Evolutionary conservation across 1,140 invertebrate genomes (phyloP), one percentile per base, ranked within the genome.

Genomic region (Piezodorus guildinii): DNA sequence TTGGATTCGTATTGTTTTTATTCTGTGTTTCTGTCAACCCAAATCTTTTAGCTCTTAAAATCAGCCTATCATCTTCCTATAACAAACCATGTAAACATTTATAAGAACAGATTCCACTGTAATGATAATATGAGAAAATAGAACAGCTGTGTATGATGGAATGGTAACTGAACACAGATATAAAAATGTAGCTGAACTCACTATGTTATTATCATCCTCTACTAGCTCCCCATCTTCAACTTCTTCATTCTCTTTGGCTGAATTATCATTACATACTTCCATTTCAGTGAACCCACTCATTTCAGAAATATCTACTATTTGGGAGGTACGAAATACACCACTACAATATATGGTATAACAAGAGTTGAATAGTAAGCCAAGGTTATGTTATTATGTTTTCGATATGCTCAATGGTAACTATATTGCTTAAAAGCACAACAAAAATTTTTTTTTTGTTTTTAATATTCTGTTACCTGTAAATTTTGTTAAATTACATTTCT

Each of bases 141-240:
- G 6, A 17, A 52, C 17, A 52, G 51, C 34, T 39, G 34, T 39
- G 34, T 59, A 59, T 9, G 59, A 64, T 25, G 27, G 30, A 59
- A 21, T 52, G 49, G 17, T 10, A 62, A n/a, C 10, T 34, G 3
- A 34, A 1, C 45, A 44, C 17, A 19, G 12, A 17, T 12, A 1
- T 14, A 15, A 19, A 3, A 62, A 45, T 52, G 8, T 49, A 30
- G 62, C 16, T n/a, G 62, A 34, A n/a, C 25, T 23, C 19, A 49
- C n/a, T 16, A 30, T 14, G n/a, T 63, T 30, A n/a, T 23, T 27
- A 12, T 64, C 43, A 62, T 66, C 65, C 19, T 66, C 65, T 30
- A 62, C 46, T 10, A 66, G 45, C 59, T 66, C 65, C 14, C 65
- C 65, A 23, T 66, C 65, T 62, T 66, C 65, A 5, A 63, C 25